Evolutionary conservation across 2,888 invertebrate species (phyloP).

Genomic region (Drosophila tripunctata): DNA sequence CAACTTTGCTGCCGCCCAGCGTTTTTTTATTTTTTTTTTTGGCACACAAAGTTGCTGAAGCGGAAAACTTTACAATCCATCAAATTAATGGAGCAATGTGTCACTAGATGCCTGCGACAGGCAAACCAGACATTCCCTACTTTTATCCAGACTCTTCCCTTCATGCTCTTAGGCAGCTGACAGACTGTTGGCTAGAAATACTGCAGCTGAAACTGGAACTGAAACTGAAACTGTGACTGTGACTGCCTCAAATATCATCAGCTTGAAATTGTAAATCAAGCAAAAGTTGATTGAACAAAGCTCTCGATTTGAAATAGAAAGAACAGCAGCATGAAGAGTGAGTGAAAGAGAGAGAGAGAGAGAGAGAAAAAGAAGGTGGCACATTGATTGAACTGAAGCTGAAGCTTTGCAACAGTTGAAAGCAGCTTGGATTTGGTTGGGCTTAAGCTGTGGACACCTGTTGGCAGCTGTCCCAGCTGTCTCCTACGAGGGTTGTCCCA

Average conservation of each 20-base stretch:
- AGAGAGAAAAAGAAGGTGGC: not conserved
- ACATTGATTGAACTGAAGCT: conserved; percentile 28
- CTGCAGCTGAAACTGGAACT: conserved; percentile 9
- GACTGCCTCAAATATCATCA: conserved; percentile 63
- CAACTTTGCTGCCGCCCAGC: conserved; percentile 40
- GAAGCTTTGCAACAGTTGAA: conserved; percentile 19
- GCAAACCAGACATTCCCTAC: not conserved
- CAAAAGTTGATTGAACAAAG: conserved; percentile 71
- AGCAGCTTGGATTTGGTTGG: not conserved
- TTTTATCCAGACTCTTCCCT: conserved; percentile 3
- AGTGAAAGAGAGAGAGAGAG: not conserved
- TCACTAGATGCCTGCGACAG: conserved; percentile 56
- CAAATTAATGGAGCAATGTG: conserved; percentile 80
- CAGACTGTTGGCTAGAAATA: conserved; percentile 27
- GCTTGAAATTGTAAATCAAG: conserved; percentile 69
- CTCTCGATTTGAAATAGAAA: conserved; percentile 28
- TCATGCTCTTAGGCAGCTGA: conserved; percentile 8
- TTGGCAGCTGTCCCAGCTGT: not conserved
- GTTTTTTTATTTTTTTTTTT: no score
- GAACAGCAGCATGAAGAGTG: not conserved
- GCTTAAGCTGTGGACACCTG: conserved; percentile 15
- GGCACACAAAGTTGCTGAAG: conserved; percentile 62
- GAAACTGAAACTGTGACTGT: conserved; percentile 10
- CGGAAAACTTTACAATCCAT: conserved; percentile 80
- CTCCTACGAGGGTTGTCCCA: not conserved